Base-by-base conservation (phyloP, 2,797 vertebrate species). In the Microctenopoma stevenorrisi region DNA sequence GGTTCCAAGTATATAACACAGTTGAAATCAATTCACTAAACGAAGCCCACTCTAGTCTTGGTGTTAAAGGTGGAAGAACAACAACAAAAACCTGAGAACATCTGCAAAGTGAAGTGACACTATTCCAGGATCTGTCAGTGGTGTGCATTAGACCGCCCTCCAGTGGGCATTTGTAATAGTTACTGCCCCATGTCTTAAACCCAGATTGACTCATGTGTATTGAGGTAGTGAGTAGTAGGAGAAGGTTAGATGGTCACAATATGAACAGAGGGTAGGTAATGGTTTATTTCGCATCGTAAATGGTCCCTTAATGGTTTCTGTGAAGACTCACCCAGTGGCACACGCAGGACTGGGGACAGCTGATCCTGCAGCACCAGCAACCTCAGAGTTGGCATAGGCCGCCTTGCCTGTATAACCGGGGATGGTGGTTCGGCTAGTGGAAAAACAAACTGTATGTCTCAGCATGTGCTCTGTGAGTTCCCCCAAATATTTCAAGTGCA, bases 391-490 rank as follows among this genome's bases (percentile, higher is more conserved):
- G 81, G 84, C 86, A 74, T 92, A 93, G 74, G 88, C 88, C 84
- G 92, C 93, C 88, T 91, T 95, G 66, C 92, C 93, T 26, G 91
- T 88, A 55, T 94, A 95, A 81, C 94, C 95, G 81, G 92, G 94
- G 63, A 95, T 94, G 88, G 95, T 86, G 76, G 83, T 86, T 73
- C 78, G 76, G 35, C 93, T 96, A 81, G 59, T 84, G 83, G 72
- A 82, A 86, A 89, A 74, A 89, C 75, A 87, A 0, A 62, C 33
- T 43, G 22, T 67, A 56, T 57, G 51, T 43, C 51, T 77, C 26
- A 49, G 35, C 30, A 60, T 48, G 3, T 42, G 16, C 25, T 30
- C 13, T 8, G 65, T 26, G n/a, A 60, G 14, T 13, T 15, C 5
- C 42, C 3, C 42, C 14, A 16, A 44, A 44, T 44, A 7, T 15